Conservation (phyloP, 2,888 invertebrate species). For the Heterodera filipjevi region DNA sequence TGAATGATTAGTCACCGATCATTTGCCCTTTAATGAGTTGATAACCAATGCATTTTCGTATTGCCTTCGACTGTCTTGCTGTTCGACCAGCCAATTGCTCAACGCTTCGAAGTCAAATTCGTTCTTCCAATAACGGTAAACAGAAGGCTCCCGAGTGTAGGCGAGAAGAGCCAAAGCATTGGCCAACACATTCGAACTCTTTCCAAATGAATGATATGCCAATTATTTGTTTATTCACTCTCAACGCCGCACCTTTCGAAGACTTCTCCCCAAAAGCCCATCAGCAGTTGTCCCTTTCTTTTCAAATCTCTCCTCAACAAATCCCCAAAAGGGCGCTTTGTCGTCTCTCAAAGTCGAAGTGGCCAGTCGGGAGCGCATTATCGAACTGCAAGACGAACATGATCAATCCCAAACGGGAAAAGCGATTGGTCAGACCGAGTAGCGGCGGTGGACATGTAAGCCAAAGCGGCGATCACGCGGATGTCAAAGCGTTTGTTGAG, state of each 20-base stretch:
- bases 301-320: neutral
- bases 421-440: conserved; percentile 33
- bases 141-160: conserved; percentile 40
- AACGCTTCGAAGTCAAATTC: conserved; percentile 56
- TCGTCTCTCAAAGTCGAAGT: conserved; percentile 9
- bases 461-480: conserved; percentile 49
- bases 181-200: conserved; percentile 42
- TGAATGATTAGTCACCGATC: neutral
- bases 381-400: conserved; percentile 1
- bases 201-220: neutral
- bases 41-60: conserved; percentile 57
- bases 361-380: conserved; percentile 24
- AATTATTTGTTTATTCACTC: neutral
- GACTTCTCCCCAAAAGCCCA: conserved; percentile 29
- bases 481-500: conserved; percentile 44
- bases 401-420: neutral
- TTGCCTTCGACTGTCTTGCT: conserved; percentile 49
- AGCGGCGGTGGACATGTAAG: conserved; percentile 47
- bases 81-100: conserved; percentile 61
- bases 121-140: conserved; percentile 39
- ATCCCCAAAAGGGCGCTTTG: conserved; percentile 39
- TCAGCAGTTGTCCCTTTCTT: conserved; percentile 18
- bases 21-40: neutral
- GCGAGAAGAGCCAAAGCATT: conserved; percentile 45
- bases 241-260: conserved; percentile 15